These are phyloP conservation scores for Tribolium freemani DNA, from an alignment of 2,888 invertebrate species.

Conservation along the genomic window DNA sequence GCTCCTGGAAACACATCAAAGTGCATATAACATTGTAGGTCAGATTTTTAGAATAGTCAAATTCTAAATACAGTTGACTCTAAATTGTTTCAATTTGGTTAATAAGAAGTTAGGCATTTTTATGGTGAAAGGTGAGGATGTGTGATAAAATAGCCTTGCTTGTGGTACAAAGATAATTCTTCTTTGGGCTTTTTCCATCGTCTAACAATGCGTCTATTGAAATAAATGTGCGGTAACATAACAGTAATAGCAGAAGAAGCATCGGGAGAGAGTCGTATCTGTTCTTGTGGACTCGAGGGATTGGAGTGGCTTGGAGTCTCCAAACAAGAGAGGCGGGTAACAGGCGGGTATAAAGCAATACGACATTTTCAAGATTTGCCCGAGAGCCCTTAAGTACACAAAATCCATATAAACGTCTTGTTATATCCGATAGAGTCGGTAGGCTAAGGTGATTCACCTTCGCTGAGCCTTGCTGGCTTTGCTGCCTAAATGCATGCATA, in stretches of 20 bases:
- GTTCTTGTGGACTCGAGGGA: conserved; percentile 49
- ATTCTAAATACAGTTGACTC: no score
- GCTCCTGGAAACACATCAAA: no score
- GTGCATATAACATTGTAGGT: no score
- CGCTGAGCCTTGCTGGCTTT: conserved; percentile 41
- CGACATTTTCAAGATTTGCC: conserved; percentile 64
- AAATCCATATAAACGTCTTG: conserved; percentile 64
- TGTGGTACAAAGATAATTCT: not conserved
- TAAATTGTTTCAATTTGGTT: no score
- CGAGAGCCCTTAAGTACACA: conserved; percentile 64
- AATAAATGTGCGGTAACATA: conserved; percentile 25
- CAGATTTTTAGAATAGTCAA: no score
- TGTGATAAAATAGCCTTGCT: no score
- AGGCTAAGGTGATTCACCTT: conserved; percentile 51
- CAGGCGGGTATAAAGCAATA: conserved; percentile 59
- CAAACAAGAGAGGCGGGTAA: conserved; percentile 50
- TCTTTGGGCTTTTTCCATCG: not conserved
- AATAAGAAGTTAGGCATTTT: no score
- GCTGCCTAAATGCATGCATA: conserved; percentile 45
- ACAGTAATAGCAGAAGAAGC: conserved; percentile 46
- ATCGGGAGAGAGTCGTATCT: conserved; percentile 46
- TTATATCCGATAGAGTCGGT: conserved; percentile 53
- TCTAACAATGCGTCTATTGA: conserved; percentile 18
- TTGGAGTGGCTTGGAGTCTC: conserved; percentile 51
- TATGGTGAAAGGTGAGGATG: no score